A percentile compares a stretch with the other conserved stretches of the same genome.
phyloP scores from a whole-genome alignment of 2,888 invertebrate species.

The Minunthozetes semirufus region DNA sequence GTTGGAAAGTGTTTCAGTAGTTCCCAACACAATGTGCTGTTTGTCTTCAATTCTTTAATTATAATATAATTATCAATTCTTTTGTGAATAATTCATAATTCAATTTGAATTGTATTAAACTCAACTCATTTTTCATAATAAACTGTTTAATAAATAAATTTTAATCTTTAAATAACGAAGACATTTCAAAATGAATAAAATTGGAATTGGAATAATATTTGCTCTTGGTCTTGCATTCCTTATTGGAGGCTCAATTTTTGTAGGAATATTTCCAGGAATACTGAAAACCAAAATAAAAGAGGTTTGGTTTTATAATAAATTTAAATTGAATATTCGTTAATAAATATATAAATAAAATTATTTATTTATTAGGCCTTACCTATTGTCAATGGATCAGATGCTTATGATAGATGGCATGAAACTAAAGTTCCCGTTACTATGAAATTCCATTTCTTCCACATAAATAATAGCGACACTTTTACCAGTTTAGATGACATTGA shows the following conservation, averaged over 20 bases:
- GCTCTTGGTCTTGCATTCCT: background rate
- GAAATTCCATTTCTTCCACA: slow-evolving; percentile 13
- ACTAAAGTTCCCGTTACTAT: slow-evolving; percentile 17
- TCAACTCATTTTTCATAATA: too few relatives aligned
- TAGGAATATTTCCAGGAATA: slow-evolving; percentile 5
- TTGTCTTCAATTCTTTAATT: too few relatives aligned
- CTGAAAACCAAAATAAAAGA: background rate
- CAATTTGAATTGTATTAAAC: too few relatives aligned
- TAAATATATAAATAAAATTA: background rate
- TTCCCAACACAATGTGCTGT: too few relatives aligned
- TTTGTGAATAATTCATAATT: too few relatives aligned
- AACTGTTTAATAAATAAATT: background rate
- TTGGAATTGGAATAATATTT: background rate
- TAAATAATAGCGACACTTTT: slow-evolving; percentile 5
- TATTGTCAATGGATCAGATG: background rate
- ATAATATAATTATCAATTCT: too few relatives aligned
- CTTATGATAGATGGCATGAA: slow-evolving; percentile 14
- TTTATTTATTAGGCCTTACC: slow-evolving; percentile 21
- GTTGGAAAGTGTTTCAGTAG: too few relatives aligned
- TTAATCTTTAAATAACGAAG: too few relatives aligned
- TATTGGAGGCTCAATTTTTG: background rate
- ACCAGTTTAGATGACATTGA: background rate
- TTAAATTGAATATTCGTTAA: too few relatives aligned
- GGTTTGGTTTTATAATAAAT: background rate
- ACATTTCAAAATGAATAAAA: background rate